Evolutionary conservation across 2,113 vertebrate genomes (phyloP).

Genomic region (Fulica atra): DNA sequence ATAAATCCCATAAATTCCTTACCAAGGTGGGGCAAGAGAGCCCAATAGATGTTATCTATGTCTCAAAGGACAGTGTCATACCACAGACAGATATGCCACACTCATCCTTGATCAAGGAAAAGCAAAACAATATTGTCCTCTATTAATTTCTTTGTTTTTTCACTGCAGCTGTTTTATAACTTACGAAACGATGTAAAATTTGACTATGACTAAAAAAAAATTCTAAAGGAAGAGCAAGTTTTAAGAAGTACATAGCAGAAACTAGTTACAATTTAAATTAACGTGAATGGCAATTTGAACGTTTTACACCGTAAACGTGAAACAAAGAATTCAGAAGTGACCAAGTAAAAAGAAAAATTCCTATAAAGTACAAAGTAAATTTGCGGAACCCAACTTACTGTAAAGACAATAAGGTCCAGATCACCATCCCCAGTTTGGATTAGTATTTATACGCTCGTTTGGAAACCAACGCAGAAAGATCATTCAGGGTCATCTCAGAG

Average conservation of each 20-base stretch:
- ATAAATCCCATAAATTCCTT: background rate
- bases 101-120: background rate
- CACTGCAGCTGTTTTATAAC: background rate
- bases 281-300: background rate
- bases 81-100: background rate
- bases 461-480: background rate
- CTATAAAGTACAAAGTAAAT: background rate
- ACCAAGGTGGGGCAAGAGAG: background rate
- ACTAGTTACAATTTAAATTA: background rate
- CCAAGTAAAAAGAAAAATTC: background rate
- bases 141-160: background rate
- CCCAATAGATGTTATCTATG: background rate
- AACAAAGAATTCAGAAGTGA: background rate
- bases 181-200: background rate
- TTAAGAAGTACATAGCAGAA: background rate
- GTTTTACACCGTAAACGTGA: background rate
- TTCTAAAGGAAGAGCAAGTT: background rate
- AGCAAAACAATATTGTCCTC: background rate
- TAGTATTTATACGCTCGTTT: background rate
- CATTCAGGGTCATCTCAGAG: background rate
- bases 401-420: background rate
- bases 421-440: background rate
- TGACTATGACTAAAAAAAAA: background rate
- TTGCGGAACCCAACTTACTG: background rate
- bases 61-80: background rate